phyloP scores from a whole-genome alignment of 2,888 invertebrate genomes.

The Tipula confusa region DNA sequence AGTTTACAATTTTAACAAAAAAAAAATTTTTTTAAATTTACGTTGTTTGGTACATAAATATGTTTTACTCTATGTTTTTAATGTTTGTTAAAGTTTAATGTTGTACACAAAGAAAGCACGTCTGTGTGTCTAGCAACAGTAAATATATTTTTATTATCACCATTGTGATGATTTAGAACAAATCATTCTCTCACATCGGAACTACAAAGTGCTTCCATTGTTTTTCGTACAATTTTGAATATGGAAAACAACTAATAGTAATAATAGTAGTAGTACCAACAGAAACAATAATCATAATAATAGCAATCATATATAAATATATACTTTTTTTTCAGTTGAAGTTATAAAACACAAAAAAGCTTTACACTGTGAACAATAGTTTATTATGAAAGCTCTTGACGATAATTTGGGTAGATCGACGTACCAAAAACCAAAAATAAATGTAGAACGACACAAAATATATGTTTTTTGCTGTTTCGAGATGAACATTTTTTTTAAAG shows the following conservation, averaged over 20 bases:
- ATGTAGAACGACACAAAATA: background rate
- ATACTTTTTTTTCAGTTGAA: background rate
- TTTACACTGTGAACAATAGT: background rate
- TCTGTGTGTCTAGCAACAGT: too few species aligned
- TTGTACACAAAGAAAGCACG: too few species aligned
- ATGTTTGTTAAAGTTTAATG: too few species aligned
- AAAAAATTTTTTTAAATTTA: too few species aligned
- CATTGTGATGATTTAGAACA: background rate
- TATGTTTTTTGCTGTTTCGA: background rate
- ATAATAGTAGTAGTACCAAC: background rate
- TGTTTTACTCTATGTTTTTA: too few species aligned
- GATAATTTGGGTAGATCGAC: conserved; percentile 12
- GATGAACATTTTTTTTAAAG: background rate
- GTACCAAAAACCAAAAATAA: background rate
- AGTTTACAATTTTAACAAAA: too few species aligned
- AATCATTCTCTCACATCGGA: background rate
- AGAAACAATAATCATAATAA: background rate
- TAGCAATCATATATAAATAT: background rate
- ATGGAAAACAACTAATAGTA: background rate
- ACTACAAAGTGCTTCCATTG: background rate
- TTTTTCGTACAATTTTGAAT: background rate
- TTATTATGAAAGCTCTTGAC: background rate
- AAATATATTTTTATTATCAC: background rate
- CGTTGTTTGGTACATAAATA: too few species aligned
- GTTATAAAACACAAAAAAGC: background rate